Evolutionary conservation across 1,140 invertebrate species (phyloP).

Genomic region (Vanessa atalanta): DNA sequence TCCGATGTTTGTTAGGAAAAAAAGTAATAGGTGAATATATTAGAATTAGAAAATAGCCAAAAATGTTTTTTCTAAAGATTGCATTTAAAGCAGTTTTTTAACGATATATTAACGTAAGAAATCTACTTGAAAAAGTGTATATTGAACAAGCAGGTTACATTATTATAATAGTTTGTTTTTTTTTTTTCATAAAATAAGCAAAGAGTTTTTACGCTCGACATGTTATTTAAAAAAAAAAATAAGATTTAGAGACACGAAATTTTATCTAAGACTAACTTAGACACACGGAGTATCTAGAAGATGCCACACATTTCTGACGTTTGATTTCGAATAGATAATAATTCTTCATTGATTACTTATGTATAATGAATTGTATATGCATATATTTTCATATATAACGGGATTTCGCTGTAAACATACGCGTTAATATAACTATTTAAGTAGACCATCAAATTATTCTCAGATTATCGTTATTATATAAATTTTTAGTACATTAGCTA

Average conservation of each 20-base stretch:
- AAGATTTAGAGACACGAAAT: no score
- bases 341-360: neutral
- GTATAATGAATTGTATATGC: slow-evolving; percentile 13
- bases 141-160: slow-evolving; percentile 2
- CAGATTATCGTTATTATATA: slow-evolving; percentile 35
- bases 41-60: slow-evolving; percentile 28
- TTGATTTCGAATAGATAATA: neutral
- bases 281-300: neutral
- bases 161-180: neutral
- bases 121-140: neutral
- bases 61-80: slow-evolving; percentile 28
- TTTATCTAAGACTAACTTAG: no score
- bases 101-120: slow-evolving; percentile 1
- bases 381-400: slow-evolving; percentile 31
- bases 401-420: slow-evolving; percentile 38
- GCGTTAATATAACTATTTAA: slow-evolving; percentile 37
- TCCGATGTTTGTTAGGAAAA: slow-evolving; percentile 7
- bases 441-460: slow-evolving; percentile 35
- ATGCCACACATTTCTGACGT: neutral
- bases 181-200: neutral
- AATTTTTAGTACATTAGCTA: slow-evolving; percentile 29
- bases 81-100: slow-evolving; percentile 31
- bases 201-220: neutral
- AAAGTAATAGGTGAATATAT: slow-evolving; percentile 10
- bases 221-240: neutral